Percentiles rank a stretch among this genome's conserved stretches.
These are phyloP conservation scores for Pluvialis apricaria DNA, from an alignment of 2,113 vertebrate genomes.

Conservation along the genomic window DNA sequence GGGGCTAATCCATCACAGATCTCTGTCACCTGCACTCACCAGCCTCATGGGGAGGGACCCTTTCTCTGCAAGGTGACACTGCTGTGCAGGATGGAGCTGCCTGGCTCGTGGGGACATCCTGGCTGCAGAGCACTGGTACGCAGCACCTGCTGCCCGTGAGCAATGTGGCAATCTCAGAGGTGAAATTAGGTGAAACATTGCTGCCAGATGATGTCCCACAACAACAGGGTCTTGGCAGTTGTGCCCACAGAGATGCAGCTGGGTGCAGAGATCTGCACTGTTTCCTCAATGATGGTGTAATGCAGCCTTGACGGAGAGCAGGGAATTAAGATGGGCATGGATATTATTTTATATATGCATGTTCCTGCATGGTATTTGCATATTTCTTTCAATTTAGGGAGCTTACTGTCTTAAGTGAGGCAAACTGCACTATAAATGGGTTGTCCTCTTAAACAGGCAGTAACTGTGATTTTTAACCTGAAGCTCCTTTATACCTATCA, in stretches of 20 bases:
- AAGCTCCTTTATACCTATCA: background rate
- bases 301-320: rapidly evolving
- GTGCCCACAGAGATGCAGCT: background rate
- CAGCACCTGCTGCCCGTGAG: rapidly evolving
- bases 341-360: background rate
- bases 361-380: background rate
- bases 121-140: background rate
- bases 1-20: background rate
- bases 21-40: background rate
- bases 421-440: background rate
- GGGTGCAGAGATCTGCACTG: background rate
- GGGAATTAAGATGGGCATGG: background rate
- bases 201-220: background rate
- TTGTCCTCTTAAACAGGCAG: background rate
- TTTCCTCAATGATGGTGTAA: background rate
- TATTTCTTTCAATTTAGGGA: background rate
- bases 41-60: background rate
- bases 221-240: background rate
- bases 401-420: background rate
- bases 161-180: rapidly evolving
- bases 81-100: background rate
- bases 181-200: rapidly evolving
- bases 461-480: background rate
- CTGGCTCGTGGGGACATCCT: background rate
- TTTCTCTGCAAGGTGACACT: background rate